Evolutionary conservation across 2,888 invertebrate species (phyloP).

Genomic region (Neoaliturus tenellus): DNA sequence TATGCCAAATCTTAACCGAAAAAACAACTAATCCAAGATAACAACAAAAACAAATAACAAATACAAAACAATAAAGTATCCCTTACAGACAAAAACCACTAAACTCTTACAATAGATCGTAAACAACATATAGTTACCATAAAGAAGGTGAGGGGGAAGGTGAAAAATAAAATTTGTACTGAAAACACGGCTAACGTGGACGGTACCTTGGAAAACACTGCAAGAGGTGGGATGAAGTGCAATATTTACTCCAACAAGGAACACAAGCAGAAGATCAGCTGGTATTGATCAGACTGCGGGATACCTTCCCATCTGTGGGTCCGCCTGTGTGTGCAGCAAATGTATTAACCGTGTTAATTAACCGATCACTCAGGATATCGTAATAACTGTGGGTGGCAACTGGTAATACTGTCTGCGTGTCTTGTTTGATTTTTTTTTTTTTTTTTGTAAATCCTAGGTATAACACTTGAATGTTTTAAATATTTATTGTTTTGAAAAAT

Average conservation of each 20-base stretch:
- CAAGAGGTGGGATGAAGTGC: background rate
- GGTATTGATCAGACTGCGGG: slow-evolving; percentile 24
- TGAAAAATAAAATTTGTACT: background rate
- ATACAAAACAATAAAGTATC: background rate
- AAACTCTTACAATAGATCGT: too few relatives aligned
- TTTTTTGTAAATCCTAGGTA: too few relatives aligned
- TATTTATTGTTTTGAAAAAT: too few relatives aligned
- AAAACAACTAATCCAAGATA: too few relatives aligned
- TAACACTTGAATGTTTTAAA: too few relatives aligned
- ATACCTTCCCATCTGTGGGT: background rate
- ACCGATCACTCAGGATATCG: too few relatives aligned
- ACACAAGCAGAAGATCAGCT: slow-evolving; percentile 21
- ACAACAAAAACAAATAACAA: background rate
- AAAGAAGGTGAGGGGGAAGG: background rate
- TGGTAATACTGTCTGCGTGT: too few relatives aligned
- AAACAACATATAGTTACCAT: background rate
- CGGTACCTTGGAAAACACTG: slow-evolving; percentile 29
- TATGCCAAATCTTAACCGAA: too few relatives aligned
- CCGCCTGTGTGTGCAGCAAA: background rate
- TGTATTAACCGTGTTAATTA: too few relatives aligned
- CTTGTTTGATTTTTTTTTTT: too few relatives aligned
- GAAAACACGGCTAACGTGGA: background rate
- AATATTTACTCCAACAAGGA: background rate
- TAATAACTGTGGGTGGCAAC: too few relatives aligned
- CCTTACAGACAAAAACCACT: too few relatives aligned